Base-by-base conservation (phyloP, 2,888 invertebrate genomes). In the Zele albiditarsus region DNA sequence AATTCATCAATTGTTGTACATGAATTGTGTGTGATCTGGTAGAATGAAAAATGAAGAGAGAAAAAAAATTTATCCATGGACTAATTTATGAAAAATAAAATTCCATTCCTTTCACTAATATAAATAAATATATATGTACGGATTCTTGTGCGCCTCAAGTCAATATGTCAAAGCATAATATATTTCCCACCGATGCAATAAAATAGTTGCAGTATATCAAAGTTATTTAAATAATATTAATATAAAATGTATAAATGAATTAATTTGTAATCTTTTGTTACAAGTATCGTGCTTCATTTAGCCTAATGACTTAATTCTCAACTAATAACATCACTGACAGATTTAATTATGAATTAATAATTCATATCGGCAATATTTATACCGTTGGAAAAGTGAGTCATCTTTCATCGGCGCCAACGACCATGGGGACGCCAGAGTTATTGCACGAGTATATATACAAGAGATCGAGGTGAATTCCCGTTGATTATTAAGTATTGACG, bases 261-360 rank as follows among this genome's bases (percentile, higher is more conserved):
- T 12, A 6, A 38, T 12, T 12, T 38, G 38, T 12, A 38, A 38
- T 38, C 38, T 12, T 12, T 12, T 38, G 8, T 38, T 38, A 12
- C 38, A 12, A 12, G 8, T 38, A 38, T 38, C 12, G 28, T 27
- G n/a, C 27, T 62, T 62, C 3, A 63, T 60, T 12, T 14, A 0
- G 4, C 46, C 42, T 27, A 67, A 49, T 49, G 31, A 67, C 31
- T 67, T 31, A 70, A 58, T 60, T 28, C 10, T 14, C 27, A 14
- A 23, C n/a, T 20, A 20, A 49, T 46, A 42, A 62, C 60, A 27
- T 28, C 28, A 27, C 27, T 62, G 27, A 62, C 23, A 71, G 71
- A 60, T 65, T 63, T 65, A 72, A 72, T 72, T 63, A 72, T 53
- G 65, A 63, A 72, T 72, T 72, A 72, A 72, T 72, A 65, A 72